Conservation (phyloP, 2,113 vertebrate genomes). For the Epinephelus moara region DNA sequence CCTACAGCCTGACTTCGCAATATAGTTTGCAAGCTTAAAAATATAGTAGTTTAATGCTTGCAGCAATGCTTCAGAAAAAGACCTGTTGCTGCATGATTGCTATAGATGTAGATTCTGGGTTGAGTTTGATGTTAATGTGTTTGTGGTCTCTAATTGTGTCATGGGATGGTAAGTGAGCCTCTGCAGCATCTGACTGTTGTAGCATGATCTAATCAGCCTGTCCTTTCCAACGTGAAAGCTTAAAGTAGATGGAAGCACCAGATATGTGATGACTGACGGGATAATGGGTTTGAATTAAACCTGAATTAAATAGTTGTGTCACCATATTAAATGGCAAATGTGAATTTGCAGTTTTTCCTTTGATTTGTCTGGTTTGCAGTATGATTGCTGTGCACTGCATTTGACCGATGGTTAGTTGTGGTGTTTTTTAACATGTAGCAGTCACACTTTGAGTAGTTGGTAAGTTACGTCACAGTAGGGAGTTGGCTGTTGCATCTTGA, state of each 20-base stretch:
- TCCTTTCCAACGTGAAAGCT: conserved; percentile 14
- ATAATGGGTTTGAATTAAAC: not conserved
- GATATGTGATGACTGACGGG: not conserved
- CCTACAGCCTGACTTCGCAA: not conserved
- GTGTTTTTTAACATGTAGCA: not conserved
- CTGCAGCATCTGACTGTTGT: not conserved
- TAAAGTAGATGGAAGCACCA: not conserved
- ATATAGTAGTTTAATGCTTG: conserved; percentile 38
- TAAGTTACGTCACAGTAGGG: conserved; percentile 52
- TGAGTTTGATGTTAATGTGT: conserved; percentile 5
- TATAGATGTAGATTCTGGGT: conserved; percentile 12
- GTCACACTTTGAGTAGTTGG: not conserved
- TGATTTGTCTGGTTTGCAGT: not conserved
- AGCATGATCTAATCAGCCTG: not conserved
- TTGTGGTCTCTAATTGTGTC: conserved; percentile 8
- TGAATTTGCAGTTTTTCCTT: not conserved
- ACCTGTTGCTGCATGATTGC: conserved; percentile 8
- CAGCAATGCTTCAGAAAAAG: conserved; percentile 20
- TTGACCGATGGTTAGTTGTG: not conserved
- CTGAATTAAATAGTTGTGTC: not conserved
- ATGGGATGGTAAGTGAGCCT: conserved; percentile 13
- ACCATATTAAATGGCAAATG: not conserved
- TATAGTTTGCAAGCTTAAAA: conserved; percentile 27
- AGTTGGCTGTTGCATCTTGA: conserved; percentile 42
- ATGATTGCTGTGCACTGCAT: not conserved